Conservation (phyloP, 1,140 invertebrate species). For the Lysiphlebus fabarum region DNA sequence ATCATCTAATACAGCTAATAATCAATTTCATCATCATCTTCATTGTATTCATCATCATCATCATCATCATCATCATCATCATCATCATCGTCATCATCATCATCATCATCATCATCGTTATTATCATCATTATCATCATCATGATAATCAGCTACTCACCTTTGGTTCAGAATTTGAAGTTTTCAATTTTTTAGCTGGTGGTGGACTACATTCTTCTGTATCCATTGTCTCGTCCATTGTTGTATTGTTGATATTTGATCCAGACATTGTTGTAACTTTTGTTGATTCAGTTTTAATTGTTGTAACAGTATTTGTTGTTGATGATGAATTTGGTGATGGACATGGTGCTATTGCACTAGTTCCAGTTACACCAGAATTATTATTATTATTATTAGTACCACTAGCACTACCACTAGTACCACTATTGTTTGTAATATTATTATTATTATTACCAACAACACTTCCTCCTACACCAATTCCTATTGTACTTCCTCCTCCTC, state of each 20-base stretch:
- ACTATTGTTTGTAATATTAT: too few species aligned
- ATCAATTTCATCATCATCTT: too few species aligned
- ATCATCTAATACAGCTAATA: too few species aligned
- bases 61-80: neutral
- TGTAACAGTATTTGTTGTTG: conserved; percentile 53
- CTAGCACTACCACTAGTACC: too few species aligned
- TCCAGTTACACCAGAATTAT: conserved; percentile 47
- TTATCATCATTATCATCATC: neutral
- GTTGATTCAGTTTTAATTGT: conserved; percentile 56
- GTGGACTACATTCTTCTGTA: conserved; percentile 54
- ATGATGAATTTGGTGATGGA: conserved; percentile 55
- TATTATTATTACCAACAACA: too few species aligned
- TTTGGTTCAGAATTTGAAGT: conserved; percentile 59
- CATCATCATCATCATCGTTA: too few species aligned
- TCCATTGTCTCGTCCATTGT: conserved; percentile 57
- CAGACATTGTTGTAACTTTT: conserved; percentile 50
- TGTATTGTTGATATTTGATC: conserved; percentile 43
- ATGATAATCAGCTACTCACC: conserved; percentile 49
- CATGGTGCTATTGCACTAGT: conserved; percentile 44
- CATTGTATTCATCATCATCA: too few species aligned
- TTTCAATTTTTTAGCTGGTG: conserved; percentile 67
- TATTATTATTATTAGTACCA: too few species aligned
- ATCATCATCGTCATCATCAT: neutral
- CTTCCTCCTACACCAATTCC: too few species aligned
- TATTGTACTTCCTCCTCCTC: too few species aligned